Percentiles rank a stretch among this genome's conserved stretches.
phyloP scores from a whole-genome alignment of 2,113 vertebrate species.

The Ameiurus melas region DNA sequence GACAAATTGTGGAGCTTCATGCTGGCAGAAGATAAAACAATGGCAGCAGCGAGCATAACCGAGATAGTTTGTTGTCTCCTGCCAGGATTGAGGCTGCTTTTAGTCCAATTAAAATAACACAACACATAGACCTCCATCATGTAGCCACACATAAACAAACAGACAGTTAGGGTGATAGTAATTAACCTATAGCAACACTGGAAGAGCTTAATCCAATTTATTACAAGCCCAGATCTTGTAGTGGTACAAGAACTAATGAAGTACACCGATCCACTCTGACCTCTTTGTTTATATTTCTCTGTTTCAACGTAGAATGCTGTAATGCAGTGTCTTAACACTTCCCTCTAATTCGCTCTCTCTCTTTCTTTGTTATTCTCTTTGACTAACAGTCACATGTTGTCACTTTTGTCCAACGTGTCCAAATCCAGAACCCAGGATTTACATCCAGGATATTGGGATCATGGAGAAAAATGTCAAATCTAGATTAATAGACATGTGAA shows the following conservation, averaged over 20 bases:
- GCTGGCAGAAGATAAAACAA: slow-evolving; percentile 33
- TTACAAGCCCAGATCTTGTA: slow-evolving; percentile 71
- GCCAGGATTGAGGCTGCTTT: slow-evolving; percentile 17
- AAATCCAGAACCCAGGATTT: background rate
- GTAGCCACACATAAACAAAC: slow-evolving; percentile 72
- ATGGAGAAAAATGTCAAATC: background rate
- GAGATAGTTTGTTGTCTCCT: slow-evolving; percentile 4
- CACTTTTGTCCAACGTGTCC: too few species aligned
- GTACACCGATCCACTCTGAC: slow-evolving; percentile 32
- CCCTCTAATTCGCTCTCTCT: background rate
- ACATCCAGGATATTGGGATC: background rate
- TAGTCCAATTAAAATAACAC: slow-evolving; percentile 54
- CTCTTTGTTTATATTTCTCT: slow-evolving; percentile 26
- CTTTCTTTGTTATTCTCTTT: background rate
- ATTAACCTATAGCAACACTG: slow-evolving; percentile 75
- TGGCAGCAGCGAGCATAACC: background rate
- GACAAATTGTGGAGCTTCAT: slow-evolving; percentile 2
- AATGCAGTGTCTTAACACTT: background rate
- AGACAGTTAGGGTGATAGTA: slow-evolving; percentile 73
- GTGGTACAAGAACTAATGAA: slow-evolving; percentile 68
- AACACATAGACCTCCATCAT: slow-evolving; percentile 62
- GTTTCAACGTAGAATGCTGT: background rate
- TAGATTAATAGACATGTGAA: background rate
- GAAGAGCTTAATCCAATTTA: slow-evolving; percentile 75
- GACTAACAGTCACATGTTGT: background rate